Evolutionary conservation across 35 echinoderm and acorn worm species (phyloP).

Genomic region (Chiridota heheva): DNA sequence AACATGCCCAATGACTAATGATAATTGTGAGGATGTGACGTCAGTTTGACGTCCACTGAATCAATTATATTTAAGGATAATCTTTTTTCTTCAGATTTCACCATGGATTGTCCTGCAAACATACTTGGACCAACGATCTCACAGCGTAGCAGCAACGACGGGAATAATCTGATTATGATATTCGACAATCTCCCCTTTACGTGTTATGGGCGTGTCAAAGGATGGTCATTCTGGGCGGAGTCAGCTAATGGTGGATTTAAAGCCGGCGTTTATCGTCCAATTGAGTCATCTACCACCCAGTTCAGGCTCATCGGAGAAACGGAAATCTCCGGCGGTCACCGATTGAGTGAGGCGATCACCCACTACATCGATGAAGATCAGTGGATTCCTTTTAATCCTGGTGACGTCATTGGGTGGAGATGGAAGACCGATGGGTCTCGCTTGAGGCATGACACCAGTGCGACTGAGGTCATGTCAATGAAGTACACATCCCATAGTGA

Average conservation of each 20-base stretch:
- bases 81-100: slow-evolving; percentile 63
- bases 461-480: slow-evolving; percentile 31
- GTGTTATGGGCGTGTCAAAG: slow-evolving; percentile 76
- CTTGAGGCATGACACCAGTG: slow-evolving; percentile 32
- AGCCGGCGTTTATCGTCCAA: slow-evolving; percentile 63
- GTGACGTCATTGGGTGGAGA: slow-evolving; percentile 76
- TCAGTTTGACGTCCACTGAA: background rate
- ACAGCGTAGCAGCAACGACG: slow-evolving; percentile 43
- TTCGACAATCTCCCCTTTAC: slow-evolving; percentile 67
- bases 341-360: slow-evolving; percentile 42
- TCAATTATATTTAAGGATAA: background rate
- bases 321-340: slow-evolving; percentile 40
- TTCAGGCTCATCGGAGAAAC: slow-evolving; percentile 66
- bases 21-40: background rate
- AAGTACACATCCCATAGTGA: slow-evolving; percentile 60
- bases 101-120: slow-evolving; percentile 53
- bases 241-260: slow-evolving; percentile 46
- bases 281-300: slow-evolving; percentile 19
- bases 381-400: slow-evolving; percentile 73
- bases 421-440: slow-evolving; percentile 51
- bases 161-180: slow-evolving; percentile 66
- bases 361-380: slow-evolving; percentile 54
- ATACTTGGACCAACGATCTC: slow-evolving; percentile 46
- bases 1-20: background rate
- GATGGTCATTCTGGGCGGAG: slow-evolving; percentile 67